A percentile compares a stretch with the other conserved stretches of the same genome.
These are phyloP conservation scores for Antigone vipio DNA, from an alignment of 2,113 vertebrate species.

Conservation along the genomic window DNA sequence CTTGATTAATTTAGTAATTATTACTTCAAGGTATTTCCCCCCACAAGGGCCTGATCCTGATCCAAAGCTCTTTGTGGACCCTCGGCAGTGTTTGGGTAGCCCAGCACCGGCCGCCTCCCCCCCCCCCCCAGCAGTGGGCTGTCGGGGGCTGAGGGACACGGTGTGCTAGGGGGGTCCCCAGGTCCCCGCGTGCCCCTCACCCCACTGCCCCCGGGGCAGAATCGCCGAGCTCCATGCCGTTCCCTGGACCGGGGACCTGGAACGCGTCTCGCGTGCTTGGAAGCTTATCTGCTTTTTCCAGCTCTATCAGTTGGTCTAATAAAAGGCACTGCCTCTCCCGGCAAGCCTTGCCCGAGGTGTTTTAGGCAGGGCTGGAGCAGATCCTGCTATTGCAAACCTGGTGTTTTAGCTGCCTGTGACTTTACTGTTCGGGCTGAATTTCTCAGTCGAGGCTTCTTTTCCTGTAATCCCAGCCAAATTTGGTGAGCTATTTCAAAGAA, in stretches of 20 bases:
- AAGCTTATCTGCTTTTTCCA: not conserved
- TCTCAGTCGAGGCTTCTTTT: not conserved
- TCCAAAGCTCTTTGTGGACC: not conserved
- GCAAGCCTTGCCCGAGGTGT: not conserved
- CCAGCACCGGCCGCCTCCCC: no score
- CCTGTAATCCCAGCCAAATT: not conserved
- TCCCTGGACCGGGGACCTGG: not conserved
- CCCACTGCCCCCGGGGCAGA: not conserved
- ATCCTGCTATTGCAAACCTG: not conserved
- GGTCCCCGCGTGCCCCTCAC: not conserved
- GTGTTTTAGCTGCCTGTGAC: not conserved
- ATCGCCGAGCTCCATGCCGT: fast-evolving
- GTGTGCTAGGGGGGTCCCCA: not conserved
- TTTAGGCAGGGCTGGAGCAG: not conserved
- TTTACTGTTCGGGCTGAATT: not conserved
- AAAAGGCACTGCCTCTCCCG: not conserved
- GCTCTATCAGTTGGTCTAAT: not conserved
- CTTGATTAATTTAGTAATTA: not conserved
- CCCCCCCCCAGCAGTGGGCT: not conserved
- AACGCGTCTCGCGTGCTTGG: fast-evolving
- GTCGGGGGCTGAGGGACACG: not conserved
- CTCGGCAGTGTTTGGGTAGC: not conserved
- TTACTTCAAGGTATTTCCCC: no score
- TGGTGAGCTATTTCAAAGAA: not conserved
- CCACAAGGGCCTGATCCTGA: not conserved